These are phyloP conservation scores for Callocephalon fimbriatum DNA, from an alignment of 2,113 vertebrate species.

Conservation along the genomic window DNA sequence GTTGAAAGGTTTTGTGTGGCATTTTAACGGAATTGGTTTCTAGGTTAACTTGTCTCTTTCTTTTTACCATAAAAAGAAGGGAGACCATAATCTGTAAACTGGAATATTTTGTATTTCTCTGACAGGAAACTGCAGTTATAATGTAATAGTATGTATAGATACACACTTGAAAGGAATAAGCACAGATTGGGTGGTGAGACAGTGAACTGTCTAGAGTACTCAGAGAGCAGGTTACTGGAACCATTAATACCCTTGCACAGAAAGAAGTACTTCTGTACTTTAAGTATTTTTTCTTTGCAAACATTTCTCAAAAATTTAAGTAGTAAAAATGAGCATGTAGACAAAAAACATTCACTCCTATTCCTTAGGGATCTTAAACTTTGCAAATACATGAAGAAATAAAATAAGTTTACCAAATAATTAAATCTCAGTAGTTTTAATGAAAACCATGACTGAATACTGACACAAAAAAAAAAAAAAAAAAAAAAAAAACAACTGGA, in stretches of 20 bases:
- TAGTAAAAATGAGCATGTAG: neutral
- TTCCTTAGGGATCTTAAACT: neutral
- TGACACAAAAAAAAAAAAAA: neutral
- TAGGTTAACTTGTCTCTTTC: neutral
- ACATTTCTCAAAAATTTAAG: neutral
- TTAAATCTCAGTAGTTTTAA: neutral
- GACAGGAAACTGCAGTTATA: neutral
- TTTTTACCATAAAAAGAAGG: neutral
- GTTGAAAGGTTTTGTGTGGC: fast-evolving
- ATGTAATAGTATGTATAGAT: neutral
- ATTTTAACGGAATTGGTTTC: neutral
- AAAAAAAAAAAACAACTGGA: neutral
- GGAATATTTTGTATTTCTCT: neutral
- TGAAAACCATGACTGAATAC: neutral
- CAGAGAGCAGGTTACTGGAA: neutral
- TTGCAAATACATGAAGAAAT: neutral
- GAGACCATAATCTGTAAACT: neutral
- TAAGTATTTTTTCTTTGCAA: neutral
- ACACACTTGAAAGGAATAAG: neutral
- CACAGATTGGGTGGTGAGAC: neutral
- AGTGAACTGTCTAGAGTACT: neutral
- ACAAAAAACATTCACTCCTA: neutral
- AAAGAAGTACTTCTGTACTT: neutral
- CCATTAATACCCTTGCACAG: neutral
- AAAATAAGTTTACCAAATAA: neutral